These are phyloP conservation scores for Eumerus sabulonum DNA, from an alignment of 2,888 invertebrate genomes.

Conservation along the genomic window DNA sequence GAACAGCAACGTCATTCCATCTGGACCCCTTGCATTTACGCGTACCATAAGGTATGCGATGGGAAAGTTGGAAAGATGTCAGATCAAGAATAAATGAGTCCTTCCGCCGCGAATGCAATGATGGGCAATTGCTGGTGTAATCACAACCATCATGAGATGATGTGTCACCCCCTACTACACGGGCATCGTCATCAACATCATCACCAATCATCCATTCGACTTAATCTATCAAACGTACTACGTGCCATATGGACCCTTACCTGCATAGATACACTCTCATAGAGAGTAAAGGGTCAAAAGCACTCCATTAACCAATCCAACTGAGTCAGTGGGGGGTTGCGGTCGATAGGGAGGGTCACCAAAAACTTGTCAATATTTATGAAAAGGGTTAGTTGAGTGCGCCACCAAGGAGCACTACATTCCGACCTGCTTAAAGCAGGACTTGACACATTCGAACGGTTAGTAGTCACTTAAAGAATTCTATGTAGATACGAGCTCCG, in stretches of 20 bases:
- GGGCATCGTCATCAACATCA: slow-evolving; percentile 5
- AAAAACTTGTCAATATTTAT: slow-evolving; percentile 62
- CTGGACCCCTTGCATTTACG: background rate
- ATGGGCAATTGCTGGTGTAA: slow-evolving; percentile 13
- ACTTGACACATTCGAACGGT: slow-evolving; percentile 55
- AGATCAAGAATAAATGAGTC: slow-evolving; percentile 1
- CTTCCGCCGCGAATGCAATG: slow-evolving; percentile 2
- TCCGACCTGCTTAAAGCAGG: background rate
- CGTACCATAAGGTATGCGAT: background rate
- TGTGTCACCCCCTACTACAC: slow-evolving; percentile 29
- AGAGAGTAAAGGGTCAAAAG: slow-evolving; percentile 58
- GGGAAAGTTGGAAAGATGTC: slow-evolving; percentile 17
- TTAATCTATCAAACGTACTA: slow-evolving; percentile 45
- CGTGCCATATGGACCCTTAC: no score
- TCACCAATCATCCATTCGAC: slow-evolving; percentile 49
- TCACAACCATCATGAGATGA: slow-evolving; percentile 27
- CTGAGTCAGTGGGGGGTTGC: background rate
- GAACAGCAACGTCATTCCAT: background rate
- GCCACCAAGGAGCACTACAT: slow-evolving; percentile 1
- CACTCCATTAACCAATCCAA: slow-evolving; percentile 63
- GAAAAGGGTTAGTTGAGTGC: slow-evolving; percentile 45
- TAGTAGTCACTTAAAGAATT: slow-evolving; percentile 46
- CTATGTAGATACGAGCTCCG: slow-evolving; percentile 10
- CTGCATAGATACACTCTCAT: background rate
- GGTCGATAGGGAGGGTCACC: background rate